Evolutionary conservation across 2,797 vertebrate species (phyloP), one percentile per base, ranked within the genome.

Genomic region (Lacerta bilineata): DNA sequence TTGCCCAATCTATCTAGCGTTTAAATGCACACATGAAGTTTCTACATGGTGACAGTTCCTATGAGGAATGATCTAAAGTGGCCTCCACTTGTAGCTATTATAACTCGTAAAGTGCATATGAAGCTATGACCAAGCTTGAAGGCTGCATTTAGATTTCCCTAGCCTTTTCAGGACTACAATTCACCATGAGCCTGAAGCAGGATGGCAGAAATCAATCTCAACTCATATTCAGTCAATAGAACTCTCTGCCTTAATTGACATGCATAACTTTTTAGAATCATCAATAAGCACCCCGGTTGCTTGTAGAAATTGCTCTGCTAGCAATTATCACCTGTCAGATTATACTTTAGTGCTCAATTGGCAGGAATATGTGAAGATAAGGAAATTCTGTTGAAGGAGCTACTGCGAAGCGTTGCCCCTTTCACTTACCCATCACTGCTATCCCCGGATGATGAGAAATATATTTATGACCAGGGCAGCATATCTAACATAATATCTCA

Each of bases 201-300:
- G 87, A 88, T 89, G 83, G 83, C 85, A 92, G 88, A 90, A 94
- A 93, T 94, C 92, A 93, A 93, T 94, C 89, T 71, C 83, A 92
- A 85, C 90, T 86, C 82, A 80, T 88, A 92, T 86, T 55, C 71
- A 91, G 77, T 91, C 93, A 80, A 92, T 93, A 88, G 86, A 89
- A 93, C 88, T 93, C 90, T 91, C 87, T 90, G 85, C 76, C 59
- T 92, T 91, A 90, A 91, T 91, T 92, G 89, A 93, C 82, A 91
- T 91, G 91, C 88, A 81, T 89, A 85, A 80, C 68, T 89, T 89
- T 89, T 88, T 83, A 90, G 85, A 87, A 74, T 61, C 77, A 84
- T 87, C 87, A 85, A 87, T 82, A 88, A 92, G 88, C 55, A 88
- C 80, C 86, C 81, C 50, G 46, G 41, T 81, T 87, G 86, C 89